phyloP scores from a whole-genome alignment of 2,888 invertebrate genomes.

The Rhorus exstirpatorius region DNA sequence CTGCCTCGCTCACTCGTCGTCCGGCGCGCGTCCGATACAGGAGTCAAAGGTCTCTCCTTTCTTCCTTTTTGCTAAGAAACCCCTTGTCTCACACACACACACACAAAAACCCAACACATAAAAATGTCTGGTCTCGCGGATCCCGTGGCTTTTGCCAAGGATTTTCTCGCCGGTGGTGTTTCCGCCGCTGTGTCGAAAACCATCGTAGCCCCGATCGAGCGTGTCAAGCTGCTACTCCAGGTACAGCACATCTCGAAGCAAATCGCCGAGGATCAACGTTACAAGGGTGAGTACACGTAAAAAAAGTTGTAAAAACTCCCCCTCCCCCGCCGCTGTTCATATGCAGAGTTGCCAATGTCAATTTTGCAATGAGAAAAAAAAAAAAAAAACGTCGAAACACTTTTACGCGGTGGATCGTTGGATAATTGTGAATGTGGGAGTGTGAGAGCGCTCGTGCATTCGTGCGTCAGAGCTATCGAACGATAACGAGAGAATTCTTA shows the following conservation, averaged over 20 bases:
- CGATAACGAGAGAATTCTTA: background rate
- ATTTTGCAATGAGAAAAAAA: background rate
- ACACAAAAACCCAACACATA: conserved; percentile 72
- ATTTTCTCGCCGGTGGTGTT: conserved; percentile 96
- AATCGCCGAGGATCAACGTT: conserved; percentile 93
- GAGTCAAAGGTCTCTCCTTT: conserved; percentile 79
- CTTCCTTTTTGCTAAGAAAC: conserved; percentile 80
- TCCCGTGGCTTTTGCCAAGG: conserved; percentile 95
- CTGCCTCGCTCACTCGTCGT: conserved; percentile 87
- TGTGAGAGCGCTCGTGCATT: conserved; percentile 3
- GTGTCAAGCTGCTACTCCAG: conserved; percentile 97
- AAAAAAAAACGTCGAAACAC: conserved; percentile 5
- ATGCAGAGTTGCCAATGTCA: no score
- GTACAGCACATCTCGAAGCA: conserved; percentile 98
- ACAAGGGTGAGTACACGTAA: conserved; percentile 91
- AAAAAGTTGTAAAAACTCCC: background rate
- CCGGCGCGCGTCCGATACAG: conserved; percentile 87
- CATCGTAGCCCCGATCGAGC: conserved; percentile 97
- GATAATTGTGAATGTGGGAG: background rate
- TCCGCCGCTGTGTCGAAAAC: conserved; percentile 98
- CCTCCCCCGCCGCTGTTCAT: no score
- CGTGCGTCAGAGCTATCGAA: conserved; percentile 26
- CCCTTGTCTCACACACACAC: conserved; percentile 76
- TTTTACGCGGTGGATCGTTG: no score
- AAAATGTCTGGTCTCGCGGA: conserved; percentile 88